Percentiles rank a stretch among this genome's conserved stretches.
Evolutionary conservation across 2,113 vertebrate genomes (phyloP).

Genomic region (Pachycephala philippinensis): DNA sequence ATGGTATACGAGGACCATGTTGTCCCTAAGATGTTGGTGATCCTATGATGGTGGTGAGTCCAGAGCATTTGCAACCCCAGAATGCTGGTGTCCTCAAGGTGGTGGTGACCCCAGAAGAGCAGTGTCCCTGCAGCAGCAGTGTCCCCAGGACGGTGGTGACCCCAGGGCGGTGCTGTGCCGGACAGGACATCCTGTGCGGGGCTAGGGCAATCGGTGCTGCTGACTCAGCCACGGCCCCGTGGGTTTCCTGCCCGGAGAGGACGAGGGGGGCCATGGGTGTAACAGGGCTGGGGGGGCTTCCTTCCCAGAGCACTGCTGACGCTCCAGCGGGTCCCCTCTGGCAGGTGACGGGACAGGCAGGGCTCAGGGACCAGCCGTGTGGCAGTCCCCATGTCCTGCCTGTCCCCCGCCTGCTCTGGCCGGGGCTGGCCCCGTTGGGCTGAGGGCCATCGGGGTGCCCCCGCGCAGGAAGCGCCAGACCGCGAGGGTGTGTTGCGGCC

Average conservation of each 20-base stretch:
- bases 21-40: not conserved
- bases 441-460: not conserved
- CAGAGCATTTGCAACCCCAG: not conserved
- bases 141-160: not conserved
- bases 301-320: not conserved
- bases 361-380: not conserved
- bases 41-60: not conserved
- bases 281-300: not conserved
- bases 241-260: not conserved
- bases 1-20: too few relatives aligned
- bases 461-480: fast-evolving
- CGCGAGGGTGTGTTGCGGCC: not conserved
- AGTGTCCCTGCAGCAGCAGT: not conserved
- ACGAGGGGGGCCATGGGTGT: not conserved
- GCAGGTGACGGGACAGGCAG: not conserved
- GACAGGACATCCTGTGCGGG: not conserved
- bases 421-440: fast-evolving
- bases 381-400: not conserved
- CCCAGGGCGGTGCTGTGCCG: not conserved
- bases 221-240: not conserved
- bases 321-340: not conserved
- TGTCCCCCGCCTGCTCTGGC: not conserved
- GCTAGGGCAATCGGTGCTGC: not conserved
- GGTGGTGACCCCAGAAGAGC: not conserved
- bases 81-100: not conserved